phyloP scores from a whole-genome alignment of 2,888 invertebrate genomes.

The Coleophora flavipennella region DNA sequence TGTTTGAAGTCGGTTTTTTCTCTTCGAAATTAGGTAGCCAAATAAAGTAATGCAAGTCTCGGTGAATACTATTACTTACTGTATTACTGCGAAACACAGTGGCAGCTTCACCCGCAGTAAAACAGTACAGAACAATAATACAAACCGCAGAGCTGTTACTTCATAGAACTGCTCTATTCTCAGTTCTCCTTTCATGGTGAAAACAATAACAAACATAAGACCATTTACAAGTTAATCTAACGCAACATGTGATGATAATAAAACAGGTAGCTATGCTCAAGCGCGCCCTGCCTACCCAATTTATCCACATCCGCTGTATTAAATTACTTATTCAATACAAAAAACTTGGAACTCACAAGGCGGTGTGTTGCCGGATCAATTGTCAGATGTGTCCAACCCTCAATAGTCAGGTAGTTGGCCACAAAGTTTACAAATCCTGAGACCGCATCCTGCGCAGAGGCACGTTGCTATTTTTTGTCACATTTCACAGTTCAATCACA shows the following conservation, averaged over 20 bases:
- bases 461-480: slow-evolving; percentile 69
- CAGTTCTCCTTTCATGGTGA: slow-evolving; percentile 32
- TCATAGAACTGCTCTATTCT: slow-evolving; percentile 50
- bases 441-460: slow-evolving; percentile 42
- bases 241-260: slow-evolving; percentile 46
- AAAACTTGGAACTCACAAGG: slow-evolving; percentile 59
- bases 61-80: slow-evolving; percentile 12
- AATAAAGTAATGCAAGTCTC: too few species aligned
- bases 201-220: slow-evolving; percentile 39
- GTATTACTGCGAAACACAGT: slow-evolving; percentile 53
- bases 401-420: slow-evolving; percentile 63
- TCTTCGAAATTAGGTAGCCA: too few species aligned
- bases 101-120: slow-evolving; percentile 47
- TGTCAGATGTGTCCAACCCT: slow-evolving; percentile 46
- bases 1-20: too few species aligned
- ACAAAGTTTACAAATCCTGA: slow-evolving; percentile 61
- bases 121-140: slow-evolving; percentile 51
- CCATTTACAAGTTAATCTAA: slow-evolving; percentile 23
- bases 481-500: slow-evolving; percentile 65
- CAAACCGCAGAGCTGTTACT: slow-evolving; percentile 50
- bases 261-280: slow-evolving; percentile 64
- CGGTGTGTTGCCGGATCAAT: slow-evolving; percentile 52
- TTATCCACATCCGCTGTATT: slow-evolving; percentile 70
- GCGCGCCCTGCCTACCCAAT: slow-evolving; percentile 69
- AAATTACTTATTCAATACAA: slow-evolving; percentile 52